Percentiles rank a stretch among this genome's conserved stretches.
Conservation (phyloP, 2,888 invertebrate genomes). For the Apotomis betuletana region DNA sequence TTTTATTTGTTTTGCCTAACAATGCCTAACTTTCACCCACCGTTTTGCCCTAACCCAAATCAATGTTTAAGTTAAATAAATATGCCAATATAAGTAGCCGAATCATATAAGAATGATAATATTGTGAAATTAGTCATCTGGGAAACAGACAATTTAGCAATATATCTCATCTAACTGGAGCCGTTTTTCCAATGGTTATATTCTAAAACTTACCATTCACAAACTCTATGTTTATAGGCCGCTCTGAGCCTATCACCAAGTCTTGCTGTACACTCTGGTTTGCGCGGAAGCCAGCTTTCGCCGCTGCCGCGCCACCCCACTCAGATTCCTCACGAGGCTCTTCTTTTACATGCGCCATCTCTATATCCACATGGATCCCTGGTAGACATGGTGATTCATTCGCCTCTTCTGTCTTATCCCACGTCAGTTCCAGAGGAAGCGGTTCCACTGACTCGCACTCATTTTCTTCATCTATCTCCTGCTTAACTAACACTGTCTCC, state of each 20-base stretch:
- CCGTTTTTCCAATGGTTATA: neutral
- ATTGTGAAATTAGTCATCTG: no score
- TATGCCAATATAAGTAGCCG: no score
- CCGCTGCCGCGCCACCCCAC: neutral
- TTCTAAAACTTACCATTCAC: neutral
- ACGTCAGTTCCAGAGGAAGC: neutral
- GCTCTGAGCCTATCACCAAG: neutral
- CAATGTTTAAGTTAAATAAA: no score
- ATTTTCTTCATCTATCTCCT: neutral
- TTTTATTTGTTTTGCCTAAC: no score
- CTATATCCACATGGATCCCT: neutral
- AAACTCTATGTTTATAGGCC: neutral
- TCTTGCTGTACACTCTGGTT: neutral
- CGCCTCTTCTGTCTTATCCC: neutral
- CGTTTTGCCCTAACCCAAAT: no score
- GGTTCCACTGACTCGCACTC: no score
- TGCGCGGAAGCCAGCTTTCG: neutral
- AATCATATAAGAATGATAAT: no score
- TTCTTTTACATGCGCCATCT: neutral
- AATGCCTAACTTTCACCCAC: no score
- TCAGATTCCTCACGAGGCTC: neutral
- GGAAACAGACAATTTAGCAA: no score
- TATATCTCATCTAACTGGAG: no score
- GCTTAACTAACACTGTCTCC: conserved; percentile 1
- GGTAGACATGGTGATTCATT: neutral